These are phyloP conservation scores for Cephus rjabovi DNA, from an alignment of 2,888 invertebrate species.

Conservation along the genomic window DNA sequence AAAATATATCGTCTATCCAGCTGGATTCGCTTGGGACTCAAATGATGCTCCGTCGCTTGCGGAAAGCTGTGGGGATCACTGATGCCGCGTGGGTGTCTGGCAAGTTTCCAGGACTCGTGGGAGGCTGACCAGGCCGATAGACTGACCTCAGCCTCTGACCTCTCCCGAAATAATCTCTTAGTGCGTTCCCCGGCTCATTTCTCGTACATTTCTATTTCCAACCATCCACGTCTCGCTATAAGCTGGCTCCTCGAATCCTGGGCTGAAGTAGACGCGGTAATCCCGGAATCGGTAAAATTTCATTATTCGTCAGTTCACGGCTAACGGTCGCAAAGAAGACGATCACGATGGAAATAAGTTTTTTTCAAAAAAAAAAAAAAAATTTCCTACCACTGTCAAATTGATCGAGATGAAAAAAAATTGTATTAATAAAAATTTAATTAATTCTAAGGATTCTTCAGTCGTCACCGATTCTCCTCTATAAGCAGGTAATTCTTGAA, in stretches of 20 bases:
- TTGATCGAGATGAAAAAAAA: too few species aligned
- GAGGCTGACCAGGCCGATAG: constrained; percentile 65
- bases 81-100: constrained; percentile 39
- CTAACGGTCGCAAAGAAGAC: not conserved
- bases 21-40: not conserved
- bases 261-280: not conserved
- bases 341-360: not conserved
- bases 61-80: not conserved
- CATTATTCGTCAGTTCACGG: not conserved
- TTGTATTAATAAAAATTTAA: too few species aligned
- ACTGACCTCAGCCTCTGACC: constrained; percentile 67
- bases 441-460: too few species aligned
- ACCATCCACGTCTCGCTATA: constrained; percentile 32
- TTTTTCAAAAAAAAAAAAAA: too few species aligned
- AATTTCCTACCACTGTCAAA: too few species aligned
- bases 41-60: not conserved
- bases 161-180: constrained; percentile 63
- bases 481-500: too few species aligned
- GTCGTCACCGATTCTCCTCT: too few species aligned
- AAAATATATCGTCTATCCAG: not conserved
- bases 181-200: constrained; percentile 38
- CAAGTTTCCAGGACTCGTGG: constrained; percentile 62
- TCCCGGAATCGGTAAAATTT: not conserved
- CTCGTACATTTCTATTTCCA: constrained; percentile 50
- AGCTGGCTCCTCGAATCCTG: constrained; percentile 15